A percentile compares a stretch with the other conserved stretches of the same genome.
Conservation (phyloP, 2,797 vertebrate species). For the Phalanger gymnotis region DNA sequence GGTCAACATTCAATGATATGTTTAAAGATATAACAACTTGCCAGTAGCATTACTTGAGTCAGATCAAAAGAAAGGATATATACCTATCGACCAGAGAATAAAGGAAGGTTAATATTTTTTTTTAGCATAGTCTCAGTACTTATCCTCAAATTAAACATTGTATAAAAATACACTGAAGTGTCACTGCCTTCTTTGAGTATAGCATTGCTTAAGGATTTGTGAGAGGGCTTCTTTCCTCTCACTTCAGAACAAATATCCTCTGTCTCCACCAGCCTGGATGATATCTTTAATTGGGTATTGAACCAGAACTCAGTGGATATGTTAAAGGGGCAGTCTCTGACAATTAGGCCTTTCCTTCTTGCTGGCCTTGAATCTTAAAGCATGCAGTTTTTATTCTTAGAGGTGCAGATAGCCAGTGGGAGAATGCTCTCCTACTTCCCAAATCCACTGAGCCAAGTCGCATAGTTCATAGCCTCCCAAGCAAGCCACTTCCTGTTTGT, state of each 20-base stretch:
- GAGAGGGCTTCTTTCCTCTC: background rate
- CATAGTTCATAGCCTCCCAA: background rate
- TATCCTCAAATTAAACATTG: constrained; percentile 50
- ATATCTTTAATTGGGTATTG: background rate
- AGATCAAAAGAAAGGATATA: constrained; percentile 69
- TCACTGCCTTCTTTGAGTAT: background rate
- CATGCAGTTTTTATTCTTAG: background rate
- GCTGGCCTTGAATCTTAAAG: background rate
- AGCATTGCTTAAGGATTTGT: background rate
- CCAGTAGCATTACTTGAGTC: constrained; percentile 68
- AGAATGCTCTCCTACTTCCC: background rate
- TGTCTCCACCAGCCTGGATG: background rate
- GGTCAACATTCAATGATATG: constrained; percentile 60
- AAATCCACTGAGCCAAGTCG: background rate
- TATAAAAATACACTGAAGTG: background rate
- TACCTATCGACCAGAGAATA: constrained; percentile 57
- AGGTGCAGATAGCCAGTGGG: background rate
- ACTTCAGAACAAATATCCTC: background rate
- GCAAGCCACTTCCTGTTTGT: background rate
- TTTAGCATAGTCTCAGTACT: constrained; percentile 53
- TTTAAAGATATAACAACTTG: constrained; percentile 39
- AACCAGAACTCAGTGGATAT: background rate
- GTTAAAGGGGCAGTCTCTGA: background rate
- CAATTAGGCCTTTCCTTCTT: background rate
- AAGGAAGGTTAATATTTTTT: constrained; percentile 56